phyloP scores from a whole-genome alignment of 2,888 invertebrate genomes.

The Scaptomyza tumidula region DNA sequence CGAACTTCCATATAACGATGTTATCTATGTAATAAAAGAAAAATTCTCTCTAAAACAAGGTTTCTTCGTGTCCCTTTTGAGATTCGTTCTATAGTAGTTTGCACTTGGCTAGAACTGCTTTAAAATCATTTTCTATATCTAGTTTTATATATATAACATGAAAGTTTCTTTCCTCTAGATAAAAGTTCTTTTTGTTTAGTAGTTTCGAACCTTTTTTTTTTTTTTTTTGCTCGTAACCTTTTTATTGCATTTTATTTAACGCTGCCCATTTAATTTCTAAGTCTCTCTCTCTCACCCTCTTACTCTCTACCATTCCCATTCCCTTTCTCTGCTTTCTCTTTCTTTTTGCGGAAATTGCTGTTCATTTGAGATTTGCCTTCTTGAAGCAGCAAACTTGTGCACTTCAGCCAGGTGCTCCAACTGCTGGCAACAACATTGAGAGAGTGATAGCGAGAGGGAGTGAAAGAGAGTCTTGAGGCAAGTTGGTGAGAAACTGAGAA shows the following conservation, averaged over 20 bases:
- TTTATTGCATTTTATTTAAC: background rate
- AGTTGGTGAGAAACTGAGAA: background rate
- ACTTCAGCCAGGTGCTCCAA: slow-evolving; percentile 1
- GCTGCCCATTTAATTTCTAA: background rate
- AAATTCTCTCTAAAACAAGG: too few relatives aligned
- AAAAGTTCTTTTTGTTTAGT: too few relatives aligned
- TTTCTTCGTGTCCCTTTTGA: too few relatives aligned
- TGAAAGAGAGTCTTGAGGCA: background rate
- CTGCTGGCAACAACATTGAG: slow-evolving; percentile 9
- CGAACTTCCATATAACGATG: too few relatives aligned
- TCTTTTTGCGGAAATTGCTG: slow-evolving; percentile 1
- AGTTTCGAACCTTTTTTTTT: too few relatives aligned
- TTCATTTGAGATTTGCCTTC: slow-evolving; percentile 1
- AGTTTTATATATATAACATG: too few relatives aligned
- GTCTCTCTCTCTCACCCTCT: background rate
- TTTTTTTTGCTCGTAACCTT: background rate
- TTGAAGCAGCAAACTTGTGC: background rate
- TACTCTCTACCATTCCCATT: background rate
- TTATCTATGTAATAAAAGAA: too few relatives aligned
- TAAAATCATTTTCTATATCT: too few relatives aligned
- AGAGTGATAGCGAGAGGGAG: slow-evolving; percentile 8
- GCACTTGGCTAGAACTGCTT: too few relatives aligned
- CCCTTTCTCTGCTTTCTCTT: too few relatives aligned
- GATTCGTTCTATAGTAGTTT: too few relatives aligned
- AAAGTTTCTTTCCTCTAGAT: too few relatives aligned